Base-by-base conservation (phyloP, 2,113 vertebrate species). In the Ochotona princeps region DNA sequence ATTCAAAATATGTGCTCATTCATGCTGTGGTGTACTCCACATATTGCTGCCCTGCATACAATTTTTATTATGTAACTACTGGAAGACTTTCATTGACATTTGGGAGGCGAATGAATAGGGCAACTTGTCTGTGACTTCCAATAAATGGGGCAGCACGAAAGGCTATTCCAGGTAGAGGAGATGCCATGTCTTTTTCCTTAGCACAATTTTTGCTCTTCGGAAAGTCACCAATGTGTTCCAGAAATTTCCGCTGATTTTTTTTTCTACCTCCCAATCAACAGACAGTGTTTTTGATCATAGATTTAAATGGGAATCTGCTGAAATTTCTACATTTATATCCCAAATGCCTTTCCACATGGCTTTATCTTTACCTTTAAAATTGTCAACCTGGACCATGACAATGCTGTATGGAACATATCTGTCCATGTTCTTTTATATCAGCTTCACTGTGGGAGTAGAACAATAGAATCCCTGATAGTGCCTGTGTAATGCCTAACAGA, bases 81-180 rank as follows among this genome's bases (percentile, higher is more conserved):
- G 13, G 47, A 70, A 83, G 91, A 83, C 69, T 2, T 35, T 78
- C 38, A 83, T n/a, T 89, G 38, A 30, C 2, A 65, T 73, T 89
- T 26, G 44, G 98, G 98, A 99, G 95, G 98, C 99, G 94, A 99
- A 99, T 1, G 98, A 99, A 95, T 98, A 99, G 0, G 98, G 98
- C 25, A 99, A 99, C 83, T 99, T 0, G 97, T 97, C 54, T 99
- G 98, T 3, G 98, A 99, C 95, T 98, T 98, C 69, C 97, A 97
- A 90, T 99, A 99, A 96, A 97, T 99, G 88, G 93, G 97, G 26
- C 96, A 98, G 49, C 98, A 99, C 82, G 97, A 95, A 61, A 96
- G 96, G 57, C 80, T 98, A 83, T 99, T 99, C 75, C 98, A 97
- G 25, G 93, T 97, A 99, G 98, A 94, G 98, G 98, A 0, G 98